These are phyloP conservation scores for Phania funesta DNA, from an alignment of 2,888 invertebrate genomes.

Conservation along the genomic window DNA sequence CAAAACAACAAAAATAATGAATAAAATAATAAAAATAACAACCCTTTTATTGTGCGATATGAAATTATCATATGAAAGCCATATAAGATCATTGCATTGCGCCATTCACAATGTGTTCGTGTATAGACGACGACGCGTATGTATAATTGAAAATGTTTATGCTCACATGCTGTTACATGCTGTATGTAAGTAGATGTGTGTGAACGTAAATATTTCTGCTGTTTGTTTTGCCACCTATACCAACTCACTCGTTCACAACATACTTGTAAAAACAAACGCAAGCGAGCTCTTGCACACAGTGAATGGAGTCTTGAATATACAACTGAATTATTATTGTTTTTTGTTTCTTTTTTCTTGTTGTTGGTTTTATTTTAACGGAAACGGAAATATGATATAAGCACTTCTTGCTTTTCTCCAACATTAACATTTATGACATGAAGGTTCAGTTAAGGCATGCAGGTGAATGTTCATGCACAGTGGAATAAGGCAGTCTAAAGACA, in stretches of 20 bases:
- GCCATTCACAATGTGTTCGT: conserved; percentile 40
- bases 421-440: conserved; percentile 36
- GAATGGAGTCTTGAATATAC: background rate
- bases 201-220: background rate
- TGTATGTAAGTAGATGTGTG: background rate
- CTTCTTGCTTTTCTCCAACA: conserved; percentile 28
- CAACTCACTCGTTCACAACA: background rate
- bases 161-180: background rate
- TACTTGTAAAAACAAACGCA: background rate
- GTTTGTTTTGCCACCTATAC: background rate
- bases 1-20: background rate
- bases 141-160: conserved; percentile 36
- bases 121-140: background rate
- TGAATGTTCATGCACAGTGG: background rate
- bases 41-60: conserved; percentile 50
- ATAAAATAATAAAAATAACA: conserved; percentile 24
- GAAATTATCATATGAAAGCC: conserved; percentile 49
- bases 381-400: conserved; percentile 60
- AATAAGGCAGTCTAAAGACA: background rate
- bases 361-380: conserved; percentile 59
- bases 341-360: conserved; percentile 9
- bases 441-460: background rate
- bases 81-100: conserved; percentile 45
- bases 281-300: background rate
- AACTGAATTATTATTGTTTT: conserved; percentile 33